Evolutionary conservation across 1,140 invertebrate species (phyloP).

Genomic region (Trissolcus basalis): DNA sequence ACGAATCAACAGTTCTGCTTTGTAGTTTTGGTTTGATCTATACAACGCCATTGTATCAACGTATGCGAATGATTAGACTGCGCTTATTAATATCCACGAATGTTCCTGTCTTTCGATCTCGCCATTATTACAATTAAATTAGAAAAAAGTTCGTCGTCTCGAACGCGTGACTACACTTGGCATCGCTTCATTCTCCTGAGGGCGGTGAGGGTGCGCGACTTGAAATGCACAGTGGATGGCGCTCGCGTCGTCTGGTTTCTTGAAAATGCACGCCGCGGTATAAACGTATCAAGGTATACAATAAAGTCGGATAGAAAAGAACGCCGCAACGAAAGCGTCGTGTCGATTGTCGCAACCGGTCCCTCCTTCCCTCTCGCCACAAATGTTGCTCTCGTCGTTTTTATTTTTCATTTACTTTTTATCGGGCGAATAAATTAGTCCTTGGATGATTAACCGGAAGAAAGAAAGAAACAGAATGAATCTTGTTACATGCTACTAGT

Average conservation of each 20-base stretch:
- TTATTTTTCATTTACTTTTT: constrained; percentile 1
- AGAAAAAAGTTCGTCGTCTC: constrained; percentile 72
- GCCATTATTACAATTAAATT: constrained; percentile 60
- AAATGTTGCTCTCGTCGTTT: not conserved
- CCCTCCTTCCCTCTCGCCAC: constrained; percentile 50
- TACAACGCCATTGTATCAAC: constrained; percentile 64
- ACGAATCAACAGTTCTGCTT: constrained; percentile 18
- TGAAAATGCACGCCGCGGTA: constrained; percentile 43
- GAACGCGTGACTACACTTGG: constrained; percentile 65
- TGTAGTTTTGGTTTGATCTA: constrained; percentile 48
- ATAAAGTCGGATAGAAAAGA: constrained; percentile 49
- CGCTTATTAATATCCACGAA: constrained; percentile 55
- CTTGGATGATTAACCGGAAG: constrained; percentile 10
- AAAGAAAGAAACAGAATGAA: constrained; percentile 30
- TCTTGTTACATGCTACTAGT: constrained; percentile 54
- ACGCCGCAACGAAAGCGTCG: constrained; percentile 42
- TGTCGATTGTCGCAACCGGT: constrained; percentile 41
- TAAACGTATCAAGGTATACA: constrained; percentile 58
- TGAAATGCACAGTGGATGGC: constrained; percentile 45
- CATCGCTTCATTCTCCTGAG: constrained; percentile 42
- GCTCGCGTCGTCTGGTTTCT: constrained; percentile 34
- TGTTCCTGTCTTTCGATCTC: constrained; percentile 63
- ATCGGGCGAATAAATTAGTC: constrained; percentile 27
- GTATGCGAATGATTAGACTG: constrained; percentile 68
- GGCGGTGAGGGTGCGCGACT: constrained; percentile 27